Evolutionary conservation across 2,113 vertebrate genomes (phyloP).

Genomic region (Ceuthmochares aereus): DNA sequence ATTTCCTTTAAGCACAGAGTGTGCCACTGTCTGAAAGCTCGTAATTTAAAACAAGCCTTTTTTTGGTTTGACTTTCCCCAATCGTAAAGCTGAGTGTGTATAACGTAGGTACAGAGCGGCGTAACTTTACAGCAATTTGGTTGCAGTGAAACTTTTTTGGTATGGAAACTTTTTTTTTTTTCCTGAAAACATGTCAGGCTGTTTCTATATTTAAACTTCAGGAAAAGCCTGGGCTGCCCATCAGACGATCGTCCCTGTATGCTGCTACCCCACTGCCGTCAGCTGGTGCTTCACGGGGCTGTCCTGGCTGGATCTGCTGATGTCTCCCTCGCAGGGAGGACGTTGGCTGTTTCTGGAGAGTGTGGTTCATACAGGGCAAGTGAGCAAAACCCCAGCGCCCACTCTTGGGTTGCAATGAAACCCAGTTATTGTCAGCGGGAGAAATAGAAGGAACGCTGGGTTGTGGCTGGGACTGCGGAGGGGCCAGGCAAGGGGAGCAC

Average conservation of each 20-base stretch:
- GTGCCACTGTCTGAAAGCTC: background rate
- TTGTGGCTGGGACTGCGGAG: background rate
- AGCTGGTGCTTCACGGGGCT: rapidly evolving
- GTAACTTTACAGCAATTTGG: rapidly evolving
- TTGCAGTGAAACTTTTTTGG: background rate
- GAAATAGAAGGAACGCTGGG: rapidly evolving
- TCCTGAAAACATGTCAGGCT: background rate
- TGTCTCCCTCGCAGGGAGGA: rapidly evolving
- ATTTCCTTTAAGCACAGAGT: background rate
- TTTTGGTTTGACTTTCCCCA: background rate
- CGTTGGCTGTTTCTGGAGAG: background rate
- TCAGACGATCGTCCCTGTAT: rapidly evolving
- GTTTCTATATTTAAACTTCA: background rate
- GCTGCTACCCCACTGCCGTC: background rate
- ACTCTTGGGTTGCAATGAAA: background rate
- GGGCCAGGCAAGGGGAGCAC: background rate
- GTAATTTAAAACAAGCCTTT: background rate
- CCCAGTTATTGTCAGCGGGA: rapidly evolving
- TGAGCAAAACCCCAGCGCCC: rapidly evolving
- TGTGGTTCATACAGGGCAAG: rapidly evolving
- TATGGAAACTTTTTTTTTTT: background rate
- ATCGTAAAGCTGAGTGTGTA: background rate
- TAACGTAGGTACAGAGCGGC: rapidly evolving
- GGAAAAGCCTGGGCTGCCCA: background rate
- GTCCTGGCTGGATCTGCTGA: background rate